Evolutionary conservation across 1,140 invertebrate species (phyloP).

Genomic region (Trachymyrmex septentrionalis): DNA sequence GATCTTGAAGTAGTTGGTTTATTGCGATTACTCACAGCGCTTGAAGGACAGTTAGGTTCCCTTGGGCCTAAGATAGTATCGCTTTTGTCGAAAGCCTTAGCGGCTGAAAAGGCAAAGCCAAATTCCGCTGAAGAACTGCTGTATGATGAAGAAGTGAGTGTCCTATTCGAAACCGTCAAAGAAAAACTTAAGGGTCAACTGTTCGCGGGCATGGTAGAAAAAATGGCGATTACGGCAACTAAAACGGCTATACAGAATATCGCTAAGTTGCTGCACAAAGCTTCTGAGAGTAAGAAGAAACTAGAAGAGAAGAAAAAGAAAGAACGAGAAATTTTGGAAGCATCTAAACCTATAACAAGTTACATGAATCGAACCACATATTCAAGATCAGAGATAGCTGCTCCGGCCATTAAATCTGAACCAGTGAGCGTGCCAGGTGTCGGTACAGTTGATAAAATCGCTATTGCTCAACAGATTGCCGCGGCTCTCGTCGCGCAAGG

Average conservation of each 20-base stretch:
- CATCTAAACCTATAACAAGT: conserved; percentile 72
- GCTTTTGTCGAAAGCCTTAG: conserved; percentile 90
- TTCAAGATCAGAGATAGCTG: conserved; percentile 73
- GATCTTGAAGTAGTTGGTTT: conserved; percentile 89
- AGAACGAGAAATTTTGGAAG: conserved; percentile 78
- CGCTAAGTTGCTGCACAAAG: conserved; percentile 89
- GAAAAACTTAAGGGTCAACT: conserved; percentile 94
- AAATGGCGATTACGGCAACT: conserved; percentile 88
- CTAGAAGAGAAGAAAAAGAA: conserved; percentile 84
- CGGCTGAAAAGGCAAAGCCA: conserved; percentile 91
- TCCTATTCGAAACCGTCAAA: conserved; percentile 93
- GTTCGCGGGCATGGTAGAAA: conserved; percentile 91
- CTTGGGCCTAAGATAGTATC: conserved; percentile 92
- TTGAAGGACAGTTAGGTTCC: conserved; percentile 93
- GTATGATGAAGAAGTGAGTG: conserved; percentile 90
- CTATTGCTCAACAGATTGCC: conserved; percentile 92
- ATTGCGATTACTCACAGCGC: conserved; percentile 91
- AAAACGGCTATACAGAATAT: conserved; percentile 89
- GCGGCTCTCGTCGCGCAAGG: conserved; percentile 92
- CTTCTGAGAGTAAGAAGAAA: conserved; percentile 86
- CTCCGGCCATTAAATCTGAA: conserved; percentile 80
- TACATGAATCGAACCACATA: conserved; percentile 78
- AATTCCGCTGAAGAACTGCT: conserved; percentile 92
- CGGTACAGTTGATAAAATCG: conserved; percentile 90
- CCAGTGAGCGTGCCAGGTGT: conserved; percentile 89